A percentile compares a stretch with the other conserved stretches of the same genome.
Evolutionary conservation across 2,797 vertebrate species (phyloP).

Genomic region (Enoplosus armatus): DNA sequence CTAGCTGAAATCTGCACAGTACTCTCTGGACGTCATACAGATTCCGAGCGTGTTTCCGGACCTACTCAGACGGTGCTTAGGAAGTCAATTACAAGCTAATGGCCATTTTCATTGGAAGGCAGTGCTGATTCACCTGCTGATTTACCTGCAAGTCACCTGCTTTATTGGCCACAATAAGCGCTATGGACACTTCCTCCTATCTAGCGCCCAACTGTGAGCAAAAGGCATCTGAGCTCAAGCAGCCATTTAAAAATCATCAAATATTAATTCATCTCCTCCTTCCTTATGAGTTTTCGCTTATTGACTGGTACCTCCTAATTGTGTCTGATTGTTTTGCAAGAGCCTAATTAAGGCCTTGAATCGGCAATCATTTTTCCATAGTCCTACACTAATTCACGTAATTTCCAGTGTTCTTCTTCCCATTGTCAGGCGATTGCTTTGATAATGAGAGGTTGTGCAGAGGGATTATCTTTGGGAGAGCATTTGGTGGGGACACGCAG

Average conservation of each 20-base stretch:
- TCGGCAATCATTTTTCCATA: constrained; percentile 72
- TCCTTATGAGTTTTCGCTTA: constrained; percentile 67
- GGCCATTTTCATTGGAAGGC: constrained; percentile 42
- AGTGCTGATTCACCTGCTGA: constrained; percentile 59
- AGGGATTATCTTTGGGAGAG: constrained; percentile 71
- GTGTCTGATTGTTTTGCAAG: constrained; percentile 78
- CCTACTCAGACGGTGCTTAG: constrained; percentile 35
- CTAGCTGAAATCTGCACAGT: not conserved
- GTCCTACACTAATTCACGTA: constrained; percentile 68
- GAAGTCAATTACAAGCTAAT: constrained; percentile 61
- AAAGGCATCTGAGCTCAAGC: constrained; percentile 53
- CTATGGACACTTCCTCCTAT: constrained; percentile 16
- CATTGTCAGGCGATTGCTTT: constrained; percentile 73
- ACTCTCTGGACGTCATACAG: not conserved
- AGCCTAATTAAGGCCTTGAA: constrained; percentile 75
- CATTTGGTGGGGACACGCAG: constrained; percentile 62
- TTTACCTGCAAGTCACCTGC: constrained; percentile 66
- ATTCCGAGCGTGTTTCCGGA: constrained; percentile 37
- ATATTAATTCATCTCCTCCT: constrained; percentile 62
- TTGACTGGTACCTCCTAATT: constrained; percentile 75
- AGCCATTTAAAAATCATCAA: constrained; percentile 68
- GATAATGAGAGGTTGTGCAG: constrained; percentile 75
- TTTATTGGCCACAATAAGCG: constrained; percentile 51
- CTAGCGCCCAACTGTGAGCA: constrained; percentile 34
- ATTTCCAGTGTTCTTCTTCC: constrained; percentile 65